phyloP scores from a whole-genome alignment of 2,797 vertebrate species.

The Percopsis omiscomaycus region DNA sequence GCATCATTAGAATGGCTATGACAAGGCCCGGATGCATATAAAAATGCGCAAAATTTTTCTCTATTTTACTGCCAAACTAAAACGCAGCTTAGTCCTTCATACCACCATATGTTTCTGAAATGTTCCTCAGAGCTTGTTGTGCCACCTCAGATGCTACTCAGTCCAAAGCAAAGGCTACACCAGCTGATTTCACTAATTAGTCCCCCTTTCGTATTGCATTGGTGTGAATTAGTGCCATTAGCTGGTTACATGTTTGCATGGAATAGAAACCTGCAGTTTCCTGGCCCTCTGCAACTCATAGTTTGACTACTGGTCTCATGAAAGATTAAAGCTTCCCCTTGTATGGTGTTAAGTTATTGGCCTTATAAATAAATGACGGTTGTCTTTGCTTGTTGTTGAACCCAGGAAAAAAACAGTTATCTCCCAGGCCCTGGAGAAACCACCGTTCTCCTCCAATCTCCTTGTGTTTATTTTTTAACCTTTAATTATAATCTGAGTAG shows the following conservation, averaged over 20 bases:
- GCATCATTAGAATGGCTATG: conserved; percentile 41
- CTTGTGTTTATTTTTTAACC: conserved; percentile 52
- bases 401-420: conserved; percentile 23
- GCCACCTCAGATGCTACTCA: background rate
- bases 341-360: no score
- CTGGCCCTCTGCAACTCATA: background rate
- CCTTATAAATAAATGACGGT: no score
- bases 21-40: conserved; percentile 16
- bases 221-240: no score
- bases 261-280: no score
- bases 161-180: conserved; percentile 4
- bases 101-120: background rate
- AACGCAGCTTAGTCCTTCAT: background rate
- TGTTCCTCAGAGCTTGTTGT: background rate
- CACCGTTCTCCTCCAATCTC: conserved; percentile 7
- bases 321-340: no score
- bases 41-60: conserved; percentile 15
- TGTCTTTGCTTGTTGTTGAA: conserved; percentile 3
- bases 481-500: conserved; percentile 54
- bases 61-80: conserved; percentile 1
- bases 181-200: no score
- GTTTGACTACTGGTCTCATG: background rate
- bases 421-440: conserved; percentile 21
- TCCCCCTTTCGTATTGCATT: no score
- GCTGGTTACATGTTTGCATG: background rate